These are phyloP conservation scores for Lagorchestes hirsutus DNA, from an alignment of 2,797 vertebrate species.

Conservation along the genomic window DNA sequence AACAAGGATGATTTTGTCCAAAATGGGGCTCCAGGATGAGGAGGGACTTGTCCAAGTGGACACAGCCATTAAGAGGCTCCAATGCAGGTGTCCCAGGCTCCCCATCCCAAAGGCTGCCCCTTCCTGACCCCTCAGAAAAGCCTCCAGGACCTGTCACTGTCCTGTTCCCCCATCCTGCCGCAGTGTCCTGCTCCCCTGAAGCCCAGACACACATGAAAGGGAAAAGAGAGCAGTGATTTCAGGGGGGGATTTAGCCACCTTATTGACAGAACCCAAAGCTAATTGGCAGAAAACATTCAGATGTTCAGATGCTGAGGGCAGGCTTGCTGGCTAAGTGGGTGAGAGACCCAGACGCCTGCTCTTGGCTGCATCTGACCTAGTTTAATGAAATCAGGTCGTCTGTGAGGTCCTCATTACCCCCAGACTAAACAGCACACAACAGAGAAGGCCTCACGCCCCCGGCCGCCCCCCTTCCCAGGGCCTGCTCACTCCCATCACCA, in stretches of 20 bases:
- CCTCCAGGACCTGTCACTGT: neutral
- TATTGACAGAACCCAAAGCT: slow-evolving; percentile 73
- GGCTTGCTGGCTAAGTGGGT: slow-evolving; percentile 76
- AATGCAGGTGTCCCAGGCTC: neutral
- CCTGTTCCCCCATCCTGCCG: neutral
- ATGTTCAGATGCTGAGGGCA: slow-evolving; percentile 71
- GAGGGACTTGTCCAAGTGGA: neutral
- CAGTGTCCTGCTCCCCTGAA: slow-evolving; percentile 20
- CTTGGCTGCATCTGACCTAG: slow-evolving; percentile 88
- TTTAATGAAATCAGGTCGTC: slow-evolving; percentile 94
- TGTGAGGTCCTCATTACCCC: slow-evolving; percentile 96
- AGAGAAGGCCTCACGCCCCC: slow-evolving; percentile 82
- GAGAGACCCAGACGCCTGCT: slow-evolving; percentile 81
- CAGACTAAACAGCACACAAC: slow-evolving; percentile 92
- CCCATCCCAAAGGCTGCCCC: neutral
- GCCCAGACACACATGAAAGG: slow-evolving; percentile 64
- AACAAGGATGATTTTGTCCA: neutral
- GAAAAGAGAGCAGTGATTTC: slow-evolving; percentile 65
- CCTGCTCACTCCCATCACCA: slow-evolving; percentile 86
- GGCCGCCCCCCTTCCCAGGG: slow-evolving; percentile 81
- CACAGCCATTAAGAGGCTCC: neutral
- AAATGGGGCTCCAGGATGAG: neutral
- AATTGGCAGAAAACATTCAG: slow-evolving; percentile 80
- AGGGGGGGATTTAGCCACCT: slow-evolving; percentile 65
- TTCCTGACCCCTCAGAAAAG: neutral